Base-by-base conservation (phyloP, 2,797 vertebrate species). In the Macrochelys suwanniensis region DNA sequence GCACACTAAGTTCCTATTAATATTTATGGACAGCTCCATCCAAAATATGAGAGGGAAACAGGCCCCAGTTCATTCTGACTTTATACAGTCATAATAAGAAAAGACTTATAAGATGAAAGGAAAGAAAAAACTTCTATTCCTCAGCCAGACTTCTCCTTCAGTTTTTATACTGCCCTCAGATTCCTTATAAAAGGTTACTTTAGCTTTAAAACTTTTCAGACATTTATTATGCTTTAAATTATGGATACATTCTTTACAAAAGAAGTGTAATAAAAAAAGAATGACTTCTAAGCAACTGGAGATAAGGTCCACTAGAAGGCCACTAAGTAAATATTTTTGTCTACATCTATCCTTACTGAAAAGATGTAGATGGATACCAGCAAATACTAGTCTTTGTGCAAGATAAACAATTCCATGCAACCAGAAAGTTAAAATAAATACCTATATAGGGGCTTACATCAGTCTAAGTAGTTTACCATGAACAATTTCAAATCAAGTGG, bases 391-490 rank as follows among this genome's bases (percentile, higher is more conserved):
- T 95, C 88, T 92, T 94, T 82, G 76, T 23, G 76, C 53, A 57
- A 94, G 84, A 92, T 74, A 81, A 93, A 95, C 92, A 88, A 81
- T 57, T 74, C 49, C 83, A 68, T 91, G 80, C 85, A 68, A 89
- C 56, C 61, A 95, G 87, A 74, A 94, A 85, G 95, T 96, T 95
- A 97, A 96, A 95, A 87, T 90, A 95, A 95, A 96, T 59, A 94
- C 87, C 88, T 89, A 95, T 95, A 59, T 74, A 76, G 94, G 92
- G 88, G 91, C 11, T 42, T 21, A 81, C 31, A 83, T 87, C 53
- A 84, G 80, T 94, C 79, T 80, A 93, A 96, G 82, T 78, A 82
- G 56, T 79, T 95, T 92, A 88, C 74, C 51, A 87, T 83, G 76
- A 88, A 95, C 57, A 76, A 94, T 84, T 84, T 94, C 78, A 94